Conservation (phyloP, 2,113 vertebrate species). For the Thryonomys swinderianus region DNA sequence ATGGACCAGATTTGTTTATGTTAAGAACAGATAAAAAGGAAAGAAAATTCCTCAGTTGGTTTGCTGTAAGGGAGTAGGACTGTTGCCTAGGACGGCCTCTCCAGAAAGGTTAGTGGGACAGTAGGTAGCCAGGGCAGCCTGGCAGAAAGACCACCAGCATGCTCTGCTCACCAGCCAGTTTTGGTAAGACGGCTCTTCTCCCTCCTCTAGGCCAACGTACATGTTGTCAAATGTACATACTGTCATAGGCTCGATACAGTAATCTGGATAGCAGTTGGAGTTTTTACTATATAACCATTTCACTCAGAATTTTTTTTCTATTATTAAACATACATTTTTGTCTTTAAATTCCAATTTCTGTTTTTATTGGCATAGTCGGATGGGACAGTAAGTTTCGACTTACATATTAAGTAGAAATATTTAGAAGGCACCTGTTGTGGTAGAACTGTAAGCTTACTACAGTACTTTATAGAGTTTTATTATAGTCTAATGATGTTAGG, state of each 20-base stretch:
- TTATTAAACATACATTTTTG: conserved; percentile 23
- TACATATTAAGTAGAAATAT: not conserved
- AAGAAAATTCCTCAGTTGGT: not conserved
- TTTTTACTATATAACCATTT: not conserved
- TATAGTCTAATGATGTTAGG: not conserved
- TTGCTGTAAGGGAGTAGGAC: not conserved
- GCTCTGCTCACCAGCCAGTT: no score
- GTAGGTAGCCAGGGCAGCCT: not conserved
- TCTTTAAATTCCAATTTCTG: not conserved
- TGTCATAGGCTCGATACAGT: not conserved
- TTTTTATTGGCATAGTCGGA: not conserved
- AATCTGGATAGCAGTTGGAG: not conserved
- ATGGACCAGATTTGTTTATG: not conserved
- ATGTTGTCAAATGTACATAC: not conserved
- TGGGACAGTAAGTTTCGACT: not conserved
- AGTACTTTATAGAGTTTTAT: not conserved
- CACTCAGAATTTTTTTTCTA: not conserved
- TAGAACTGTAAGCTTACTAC: not conserved
- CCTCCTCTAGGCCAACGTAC: not conserved
- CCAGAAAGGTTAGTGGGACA: not conserved
- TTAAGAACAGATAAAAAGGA: not conserved
- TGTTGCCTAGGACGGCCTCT: not conserved
- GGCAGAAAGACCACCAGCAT: not conserved
- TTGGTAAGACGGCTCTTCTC: not conserved
- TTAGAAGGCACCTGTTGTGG: not conserved